Conservation (phyloP, 1,140 invertebrate species). For the Drosophila carrolli region DNA sequence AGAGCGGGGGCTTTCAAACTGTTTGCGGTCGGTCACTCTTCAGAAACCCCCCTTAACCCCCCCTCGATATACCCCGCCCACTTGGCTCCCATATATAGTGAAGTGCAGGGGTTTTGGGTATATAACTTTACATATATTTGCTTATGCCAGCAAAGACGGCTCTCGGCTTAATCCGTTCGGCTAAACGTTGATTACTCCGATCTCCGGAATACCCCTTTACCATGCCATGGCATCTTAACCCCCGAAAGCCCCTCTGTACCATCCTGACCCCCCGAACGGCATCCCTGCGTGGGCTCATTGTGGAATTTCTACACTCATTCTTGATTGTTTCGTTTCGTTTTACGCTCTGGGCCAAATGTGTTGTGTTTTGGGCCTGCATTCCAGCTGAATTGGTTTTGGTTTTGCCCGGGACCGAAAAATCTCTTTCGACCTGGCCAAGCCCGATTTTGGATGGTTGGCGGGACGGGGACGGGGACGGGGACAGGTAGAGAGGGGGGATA, state of each 20-base stretch:
- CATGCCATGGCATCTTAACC: too few relatives aligned
- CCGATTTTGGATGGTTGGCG: constrained; percentile 12
- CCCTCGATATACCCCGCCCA: constrained; percentile 8
- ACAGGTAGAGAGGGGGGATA: constrained; percentile 39
- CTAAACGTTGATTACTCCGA: constrained; percentile 63
- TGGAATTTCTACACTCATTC: constrained; percentile 83
- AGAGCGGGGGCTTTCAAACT: constrained; percentile 67
- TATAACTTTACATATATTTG: constrained; percentile 48
- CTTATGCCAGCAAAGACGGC: constrained; percentile 54
- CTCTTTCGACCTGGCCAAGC: constrained; percentile 53
- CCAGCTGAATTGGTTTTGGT: constrained; percentile 78
- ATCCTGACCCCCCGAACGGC: constrained; percentile 1
- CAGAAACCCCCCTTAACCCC: constrained; percentile 1
- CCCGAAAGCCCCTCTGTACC: background rate
- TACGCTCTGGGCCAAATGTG: constrained; percentile 79
- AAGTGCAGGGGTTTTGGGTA: constrained; percentile 9
- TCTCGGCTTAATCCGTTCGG: constrained; percentile 60
- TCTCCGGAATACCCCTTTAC: constrained; percentile 5
- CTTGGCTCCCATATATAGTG: constrained; percentile 11
- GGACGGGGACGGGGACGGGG: background rate
- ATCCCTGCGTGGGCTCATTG: constrained; percentile 79
- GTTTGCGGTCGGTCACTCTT: constrained; percentile 71
- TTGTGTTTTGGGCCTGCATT: constrained; percentile 61
- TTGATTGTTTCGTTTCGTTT: constrained; percentile 82
- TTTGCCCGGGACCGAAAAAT: constrained; percentile 44